A percentile compares a stretch with the other conserved stretches of the same genome.
Evolutionary conservation across 2,113 vertebrate genomes (phyloP).

Genomic region (Rissa tridactyla): DNA sequence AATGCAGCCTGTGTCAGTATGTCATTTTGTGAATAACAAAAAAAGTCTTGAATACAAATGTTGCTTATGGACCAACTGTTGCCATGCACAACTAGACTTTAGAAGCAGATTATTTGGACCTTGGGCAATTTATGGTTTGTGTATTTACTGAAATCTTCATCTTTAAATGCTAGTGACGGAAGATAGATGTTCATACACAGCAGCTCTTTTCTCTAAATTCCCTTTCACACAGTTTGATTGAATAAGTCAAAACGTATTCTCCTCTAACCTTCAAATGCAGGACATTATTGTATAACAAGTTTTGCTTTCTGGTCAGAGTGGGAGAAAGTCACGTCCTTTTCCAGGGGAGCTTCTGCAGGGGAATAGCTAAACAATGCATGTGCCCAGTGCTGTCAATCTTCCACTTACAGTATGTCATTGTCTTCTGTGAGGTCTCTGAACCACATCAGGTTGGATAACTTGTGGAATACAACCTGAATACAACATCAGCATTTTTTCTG

Average conservation of each 20-base stretch:
- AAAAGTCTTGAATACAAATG: not conserved
- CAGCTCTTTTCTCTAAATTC: not conserved
- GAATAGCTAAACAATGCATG: not conserved
- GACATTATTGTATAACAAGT: not conserved
- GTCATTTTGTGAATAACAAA: not conserved
- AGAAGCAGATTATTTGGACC: not conserved
- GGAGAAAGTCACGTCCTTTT: not conserved
- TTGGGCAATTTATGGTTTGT: not conserved
- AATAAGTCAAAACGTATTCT: not conserved
- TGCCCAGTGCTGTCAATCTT: not conserved
- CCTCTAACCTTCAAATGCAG: not conserved
- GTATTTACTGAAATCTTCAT: not conserved
- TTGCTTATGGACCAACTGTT: not conserved
- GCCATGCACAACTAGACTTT: not conserved
- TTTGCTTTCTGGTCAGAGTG: not conserved
- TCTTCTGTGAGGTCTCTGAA: not conserved
- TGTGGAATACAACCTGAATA: not conserved
- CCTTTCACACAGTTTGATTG: not conserved
- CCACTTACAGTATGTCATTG: not conserved
- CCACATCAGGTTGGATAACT: not conserved
- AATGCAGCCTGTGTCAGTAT: not conserved
- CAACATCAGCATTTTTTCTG: not conserved
- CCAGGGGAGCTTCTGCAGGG: not conserved
- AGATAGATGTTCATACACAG: not conserved
- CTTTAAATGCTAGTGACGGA: not conserved